phyloP scores from a whole-genome alignment of 2,888 invertebrate species.

The Cistogaster globosa region DNA sequence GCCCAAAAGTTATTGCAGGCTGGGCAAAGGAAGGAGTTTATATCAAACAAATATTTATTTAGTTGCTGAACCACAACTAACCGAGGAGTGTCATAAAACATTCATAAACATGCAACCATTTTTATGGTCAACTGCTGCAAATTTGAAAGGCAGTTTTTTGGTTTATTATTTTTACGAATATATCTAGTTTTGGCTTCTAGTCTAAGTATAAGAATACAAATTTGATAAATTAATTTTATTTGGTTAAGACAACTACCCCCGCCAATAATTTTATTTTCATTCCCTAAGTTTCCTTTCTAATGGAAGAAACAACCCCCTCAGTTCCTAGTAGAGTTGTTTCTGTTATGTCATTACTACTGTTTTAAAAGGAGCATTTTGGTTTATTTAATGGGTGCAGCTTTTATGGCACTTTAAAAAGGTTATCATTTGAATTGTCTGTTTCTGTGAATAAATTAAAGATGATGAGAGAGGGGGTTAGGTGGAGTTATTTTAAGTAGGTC shows the following conservation, averaged over 20 bases:
- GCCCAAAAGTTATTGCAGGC: conserved; percentile 24
- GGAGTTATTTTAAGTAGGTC: conserved; percentile 34
- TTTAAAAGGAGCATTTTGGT: conserved; percentile 20
- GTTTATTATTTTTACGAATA: conserved; percentile 30
- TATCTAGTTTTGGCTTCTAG: neutral
- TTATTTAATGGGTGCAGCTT: conserved; percentile 38
- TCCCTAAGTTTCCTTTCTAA: conserved; percentile 4
- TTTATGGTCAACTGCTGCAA: neutral
- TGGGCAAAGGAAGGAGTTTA: neutral
- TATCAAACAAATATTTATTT: conserved; percentile 21
- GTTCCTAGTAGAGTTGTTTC: neutral
- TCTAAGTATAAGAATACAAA: conserved; percentile 30
- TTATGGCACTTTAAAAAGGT: conserved; percentile 1
- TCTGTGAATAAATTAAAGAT: neutral
- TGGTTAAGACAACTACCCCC: neutral
- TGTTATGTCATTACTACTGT: neutral
- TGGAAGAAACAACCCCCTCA: conserved; percentile 12
- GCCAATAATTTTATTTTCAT: neutral
- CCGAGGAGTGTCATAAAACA: conserved; percentile 23
- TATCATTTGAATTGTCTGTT: conserved; percentile 20
- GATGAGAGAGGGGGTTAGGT: neutral
- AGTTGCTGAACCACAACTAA: neutral
- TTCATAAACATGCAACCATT: conserved; percentile 48
- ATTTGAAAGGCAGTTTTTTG: conserved; percentile 30
- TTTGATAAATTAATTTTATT: conserved; percentile 48